A percentile compares a stretch with the other conserved stretches of the same genome.
Evolutionary conservation across 2,888 invertebrate species (phyloP).

Genomic region (Cheilosia grossa): DNA sequence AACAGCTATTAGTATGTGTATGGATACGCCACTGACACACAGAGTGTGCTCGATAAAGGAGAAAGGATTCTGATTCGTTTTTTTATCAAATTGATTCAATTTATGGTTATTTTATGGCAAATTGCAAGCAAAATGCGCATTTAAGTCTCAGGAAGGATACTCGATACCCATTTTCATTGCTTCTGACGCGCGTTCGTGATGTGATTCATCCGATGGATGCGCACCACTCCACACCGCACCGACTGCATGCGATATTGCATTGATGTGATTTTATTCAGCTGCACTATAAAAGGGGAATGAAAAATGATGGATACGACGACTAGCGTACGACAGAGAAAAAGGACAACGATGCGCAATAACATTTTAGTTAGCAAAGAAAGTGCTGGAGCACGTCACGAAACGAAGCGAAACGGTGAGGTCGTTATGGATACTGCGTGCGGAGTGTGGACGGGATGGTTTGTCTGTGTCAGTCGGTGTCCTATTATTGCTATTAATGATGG

Average conservation of each 20-base stretch:
- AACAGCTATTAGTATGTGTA: neutral
- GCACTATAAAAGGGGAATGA: constrained; percentile 62
- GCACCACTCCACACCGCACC: neutral
- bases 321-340: constrained; percentile 11
- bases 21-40: neutral
- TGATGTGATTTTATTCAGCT: constrained; percentile 69
- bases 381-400: constrained; percentile 47
- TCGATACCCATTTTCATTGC: constrained; percentile 21
- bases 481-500: constrained; percentile 54
- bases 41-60: constrained; percentile 45
- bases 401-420: constrained; percentile 1
- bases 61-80: constrained; percentile 48
- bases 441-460: neutral
- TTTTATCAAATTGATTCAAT: constrained; percentile 80
- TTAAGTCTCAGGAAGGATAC: constrained; percentile 62
- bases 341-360: constrained; percentile 42
- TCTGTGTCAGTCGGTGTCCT: constrained; percentile 38
- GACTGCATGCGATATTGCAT: constrained; percentile 59
- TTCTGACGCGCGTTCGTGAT: constrained; percentile 3
- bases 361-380: constrained; percentile 64
- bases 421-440: constrained; percentile 26
- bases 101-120: constrained; percentile 81
- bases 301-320: constrained; percentile 58
- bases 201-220: constrained; percentile 55
- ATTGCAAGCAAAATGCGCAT: constrained; percentile 79